Evolutionary conservation across 2,113 vertebrate species (phyloP), one percentile per base, ranked within the genome.

Genomic region (Puffinus mauretanicus): DNA sequence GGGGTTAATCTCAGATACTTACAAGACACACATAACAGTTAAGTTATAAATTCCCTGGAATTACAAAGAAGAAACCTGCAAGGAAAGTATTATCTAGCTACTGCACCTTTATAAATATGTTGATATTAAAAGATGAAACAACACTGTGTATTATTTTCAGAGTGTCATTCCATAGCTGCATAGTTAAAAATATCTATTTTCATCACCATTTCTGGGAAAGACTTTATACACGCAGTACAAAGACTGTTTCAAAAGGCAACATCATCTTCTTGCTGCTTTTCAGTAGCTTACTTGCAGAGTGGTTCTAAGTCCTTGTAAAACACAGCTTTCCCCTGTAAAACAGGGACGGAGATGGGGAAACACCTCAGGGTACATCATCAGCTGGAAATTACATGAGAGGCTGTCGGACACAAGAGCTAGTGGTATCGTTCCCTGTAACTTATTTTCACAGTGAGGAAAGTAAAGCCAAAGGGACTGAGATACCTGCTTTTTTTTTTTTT

Each of bases 171-270:
- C 91, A 84, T 6, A 69, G 77, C 64, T 65, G 44, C 34, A 40
- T 21, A 72, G 83, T 94, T 91, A 82, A 91, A 96, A 89, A 67
- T 82, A 83, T 3, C 61, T 85, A 72, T 93, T 93, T 90, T 71
- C 88, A 92, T 75, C 90, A 91, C 27, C 61, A 82, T 76, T 93
- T 91, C 91, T 82, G 52, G 73, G 52, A 81, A 94, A 65, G 44
- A n/a, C 57, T 79, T 91, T 16, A 72, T 8, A 72, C 16, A 30
- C 1, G 0, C 17, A 92, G 69, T 29, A 86, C 40, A 87, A 84
- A 86, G 24, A 70, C 49, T 69, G 44, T 67, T 85, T 62, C 55
- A 67, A 65, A 85, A 95, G 61, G 73, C 52, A 92, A 36, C 8
- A 44, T 29, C 1, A 2, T 71, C 52, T 17, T 73, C 72, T 44